Evolutionary conservation across 2,888 invertebrate genomes (phyloP).

Genomic region (Acutogordius australiensis): DNA sequence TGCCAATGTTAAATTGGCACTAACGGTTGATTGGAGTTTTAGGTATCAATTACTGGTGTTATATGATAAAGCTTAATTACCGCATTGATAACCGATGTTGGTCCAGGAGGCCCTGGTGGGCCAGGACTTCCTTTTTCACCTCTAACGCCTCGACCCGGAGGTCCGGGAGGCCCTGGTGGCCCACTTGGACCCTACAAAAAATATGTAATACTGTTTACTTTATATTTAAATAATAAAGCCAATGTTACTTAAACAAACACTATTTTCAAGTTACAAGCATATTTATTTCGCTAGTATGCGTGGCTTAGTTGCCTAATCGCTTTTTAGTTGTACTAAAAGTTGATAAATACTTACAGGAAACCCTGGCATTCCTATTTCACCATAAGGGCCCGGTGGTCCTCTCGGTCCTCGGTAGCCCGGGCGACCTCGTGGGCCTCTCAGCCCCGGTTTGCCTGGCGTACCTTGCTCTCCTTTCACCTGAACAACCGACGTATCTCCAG

Average conservation of each 20-base stretch:
- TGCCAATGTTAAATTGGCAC: no score
- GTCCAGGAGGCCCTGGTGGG: slow-evolving; percentile 2
- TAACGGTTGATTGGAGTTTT: no score
- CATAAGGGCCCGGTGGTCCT: slow-evolving; percentile 7
- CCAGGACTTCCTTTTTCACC: not conserved
- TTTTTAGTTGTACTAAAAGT: no score
- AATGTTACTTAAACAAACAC: no score
- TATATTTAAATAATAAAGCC: no score
- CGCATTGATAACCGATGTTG: not conserved
- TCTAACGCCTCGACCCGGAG: not conserved
- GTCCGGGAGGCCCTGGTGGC: slow-evolving; percentile 1
- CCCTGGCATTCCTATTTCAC: slow-evolving; percentile 5
- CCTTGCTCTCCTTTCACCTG: not conserved
- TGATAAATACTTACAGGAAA: no score
- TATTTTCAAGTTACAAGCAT: no score
- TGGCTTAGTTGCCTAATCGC: no score
- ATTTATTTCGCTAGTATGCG: no score
- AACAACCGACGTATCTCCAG: not conserved
- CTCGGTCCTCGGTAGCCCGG: not conserved
- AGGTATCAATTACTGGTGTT: no score
- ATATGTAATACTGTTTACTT: no score
- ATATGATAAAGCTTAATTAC: no score
- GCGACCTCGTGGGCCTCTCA: not conserved
- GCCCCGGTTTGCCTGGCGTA: not conserved
- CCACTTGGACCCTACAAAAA: slow-evolving; percentile 4